These are phyloP conservation scores for Muraenolepis orangiensis DNA, from an alignment of 2,797 vertebrate species.

Conservation along the genomic window DNA sequence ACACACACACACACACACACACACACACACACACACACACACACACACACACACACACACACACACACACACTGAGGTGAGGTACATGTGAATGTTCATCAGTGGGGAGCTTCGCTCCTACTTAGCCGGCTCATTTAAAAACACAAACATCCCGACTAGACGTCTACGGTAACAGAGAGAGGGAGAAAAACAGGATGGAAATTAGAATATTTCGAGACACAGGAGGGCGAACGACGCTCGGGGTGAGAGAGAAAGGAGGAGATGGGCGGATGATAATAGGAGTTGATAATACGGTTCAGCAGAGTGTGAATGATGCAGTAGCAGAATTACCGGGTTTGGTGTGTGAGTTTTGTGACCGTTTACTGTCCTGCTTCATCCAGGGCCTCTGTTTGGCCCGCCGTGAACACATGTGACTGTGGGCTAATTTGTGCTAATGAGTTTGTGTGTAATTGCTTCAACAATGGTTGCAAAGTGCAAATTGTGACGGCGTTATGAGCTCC, in stretches of 20 bases:
- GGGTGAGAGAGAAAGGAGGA: background rate
- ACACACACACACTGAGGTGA: background rate
- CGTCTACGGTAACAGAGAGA: background rate
- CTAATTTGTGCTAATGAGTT: slow-evolving; percentile 39
- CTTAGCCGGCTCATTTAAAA: background rate
- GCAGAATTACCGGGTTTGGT: slow-evolving; percentile 54
- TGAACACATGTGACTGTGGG: slow-evolving; percentile 31
- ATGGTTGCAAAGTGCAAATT: slow-evolving; percentile 41
- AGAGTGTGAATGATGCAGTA: slow-evolving; percentile 1
- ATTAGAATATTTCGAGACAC: background rate
- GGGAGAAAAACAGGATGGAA: too few relatives aligned
- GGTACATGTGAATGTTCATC: background rate
- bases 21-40: slow-evolving; percentile 15
- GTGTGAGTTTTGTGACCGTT: slow-evolving; percentile 57
- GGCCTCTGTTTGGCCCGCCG: slow-evolving; percentile 41
- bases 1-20: slow-evolving; percentile 24
- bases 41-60: slow-evolving; percentile 4
- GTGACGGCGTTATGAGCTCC: slow-evolving; percentile 27
- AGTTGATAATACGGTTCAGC: slow-evolving; percentile 7
- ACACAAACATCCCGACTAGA: background rate
- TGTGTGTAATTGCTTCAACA: slow-evolving; percentile 38
- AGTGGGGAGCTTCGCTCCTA: background rate
- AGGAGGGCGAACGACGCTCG: background rate
- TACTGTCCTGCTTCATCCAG: slow-evolving; percentile 56
- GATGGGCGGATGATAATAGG: background rate